Evolutionary conservation across 2,797 vertebrate species (phyloP).

Genomic region (Macropus fuliginosus): DNA sequence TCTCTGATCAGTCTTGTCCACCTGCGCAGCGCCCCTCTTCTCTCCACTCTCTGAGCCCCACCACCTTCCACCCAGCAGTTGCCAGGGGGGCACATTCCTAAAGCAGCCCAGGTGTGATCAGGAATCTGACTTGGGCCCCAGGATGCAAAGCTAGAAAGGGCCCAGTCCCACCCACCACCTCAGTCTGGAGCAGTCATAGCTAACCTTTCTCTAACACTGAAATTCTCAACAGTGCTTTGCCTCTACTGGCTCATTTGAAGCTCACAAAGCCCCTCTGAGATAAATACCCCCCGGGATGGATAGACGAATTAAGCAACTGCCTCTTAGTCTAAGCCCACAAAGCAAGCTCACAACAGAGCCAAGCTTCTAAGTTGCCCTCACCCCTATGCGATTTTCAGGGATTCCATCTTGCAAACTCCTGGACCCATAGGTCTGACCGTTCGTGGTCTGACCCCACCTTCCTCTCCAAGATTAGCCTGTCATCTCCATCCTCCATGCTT

Average conservation of each 20-base stretch:
- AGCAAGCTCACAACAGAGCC: not conserved
- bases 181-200: not conserved
- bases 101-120: not conserved
- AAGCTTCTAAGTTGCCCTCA: not conserved
- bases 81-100: no score
- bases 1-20: not conserved
- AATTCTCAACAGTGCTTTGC: not conserved
- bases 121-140: not conserved
- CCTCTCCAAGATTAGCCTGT: not conserved
- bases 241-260: not conserved
- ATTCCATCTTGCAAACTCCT: no score
- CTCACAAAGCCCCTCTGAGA: not conserved
- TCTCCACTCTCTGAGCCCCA: not conserved
- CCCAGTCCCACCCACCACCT: not conserved
- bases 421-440: no score
- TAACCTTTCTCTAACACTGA: not conserved
- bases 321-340: not conserved
- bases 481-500: not conserved
- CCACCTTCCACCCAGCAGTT: not conserved
- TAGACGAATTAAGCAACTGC: not conserved
- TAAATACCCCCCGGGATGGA: not conserved
- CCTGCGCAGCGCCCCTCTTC: not conserved
- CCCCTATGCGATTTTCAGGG: not conserved
- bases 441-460: not conserved
- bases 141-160: not conserved